Percentiles rank a stretch among this genome's conserved stretches.
Evolutionary conservation across 2,113 vertebrate genomes (phyloP).

Genomic region (Oryzias melastigma): DNA sequence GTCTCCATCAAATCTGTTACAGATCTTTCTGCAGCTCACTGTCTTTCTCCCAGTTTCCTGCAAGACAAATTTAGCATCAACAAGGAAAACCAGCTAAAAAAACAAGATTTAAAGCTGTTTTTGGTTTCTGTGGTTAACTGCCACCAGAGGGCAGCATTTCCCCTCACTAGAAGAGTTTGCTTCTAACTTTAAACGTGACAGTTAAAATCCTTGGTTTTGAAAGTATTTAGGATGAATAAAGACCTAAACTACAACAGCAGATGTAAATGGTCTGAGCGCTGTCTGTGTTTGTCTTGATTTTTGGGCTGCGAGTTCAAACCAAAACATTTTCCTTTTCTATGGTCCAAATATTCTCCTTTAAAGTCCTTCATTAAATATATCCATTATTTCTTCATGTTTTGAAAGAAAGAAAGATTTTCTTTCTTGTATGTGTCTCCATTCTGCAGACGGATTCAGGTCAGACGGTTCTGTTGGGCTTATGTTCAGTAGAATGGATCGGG

Average conservation of each 20-base stretch:
- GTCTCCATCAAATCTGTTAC: too few relatives aligned
- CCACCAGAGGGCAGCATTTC: neutral
- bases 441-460: neutral
- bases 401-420: too few relatives aligned
- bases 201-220: too few relatives aligned
- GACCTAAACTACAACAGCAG: neutral
- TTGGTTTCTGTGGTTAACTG: too few relatives aligned
- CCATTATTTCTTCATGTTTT: too few relatives aligned
- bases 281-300: neutral
- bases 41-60: too few relatives aligned
- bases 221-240: neutral
- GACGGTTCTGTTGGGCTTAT: neutral
- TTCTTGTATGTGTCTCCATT: too few relatives aligned
- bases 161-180: neutral
- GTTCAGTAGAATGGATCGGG: slow-evolving; percentile 3
- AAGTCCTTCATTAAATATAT: neutral
- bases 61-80: too few relatives aligned
- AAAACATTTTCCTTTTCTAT: neutral
- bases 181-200: too few relatives aligned
- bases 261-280: neutral
- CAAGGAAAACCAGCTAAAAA: too few relatives aligned
- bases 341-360: neutral
- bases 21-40: too few relatives aligned
- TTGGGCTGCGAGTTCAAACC: neutral
- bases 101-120: too few relatives aligned